phyloP scores from a whole-genome alignment of 2,888 invertebrate genomes.

The Orgyia antiqua region DNA sequence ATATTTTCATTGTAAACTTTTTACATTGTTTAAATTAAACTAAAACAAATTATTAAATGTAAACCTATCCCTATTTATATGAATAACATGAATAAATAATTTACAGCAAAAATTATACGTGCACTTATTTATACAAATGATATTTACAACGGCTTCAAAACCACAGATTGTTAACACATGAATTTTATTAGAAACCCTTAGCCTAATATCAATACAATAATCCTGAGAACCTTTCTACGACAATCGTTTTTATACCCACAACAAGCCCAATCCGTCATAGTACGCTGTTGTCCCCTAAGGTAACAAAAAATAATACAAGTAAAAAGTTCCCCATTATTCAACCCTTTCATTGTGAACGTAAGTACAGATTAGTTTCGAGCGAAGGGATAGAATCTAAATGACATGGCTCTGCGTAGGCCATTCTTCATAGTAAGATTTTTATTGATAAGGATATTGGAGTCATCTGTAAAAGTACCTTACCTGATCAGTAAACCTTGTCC shows the following conservation, averaged over 20 bases:
- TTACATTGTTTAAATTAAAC: no score
- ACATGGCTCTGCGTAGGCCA: slow-evolving; percentile 55
- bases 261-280: slow-evolving; percentile 64
- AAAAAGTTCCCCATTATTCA: slow-evolving; percentile 58
- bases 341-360: slow-evolving; percentile 47
- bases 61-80: no score
- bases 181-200: background rate
- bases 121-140: no score
- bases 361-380: slow-evolving; percentile 68
- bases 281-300: slow-evolving; percentile 37
- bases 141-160: no score
- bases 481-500: background rate
- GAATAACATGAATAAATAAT: no score
- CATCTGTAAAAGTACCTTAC: slow-evolving; percentile 46
- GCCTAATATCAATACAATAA: slow-evolving; percentile 9
- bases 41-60: no score
- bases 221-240: slow-evolving; percentile 26
- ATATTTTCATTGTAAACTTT: no score
- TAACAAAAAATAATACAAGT: slow-evolving; percentile 54
- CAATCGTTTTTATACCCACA: slow-evolving; percentile 32
- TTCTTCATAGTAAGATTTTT: slow-evolving; percentile 67
- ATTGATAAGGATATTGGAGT: slow-evolving; percentile 59
- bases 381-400: slow-evolving; percentile 74
- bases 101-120: no score
- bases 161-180: background rate